Evolutionary conservation across 2,888 invertebrate species (phyloP).

Genomic region (Drosophila kanekoi): DNA sequence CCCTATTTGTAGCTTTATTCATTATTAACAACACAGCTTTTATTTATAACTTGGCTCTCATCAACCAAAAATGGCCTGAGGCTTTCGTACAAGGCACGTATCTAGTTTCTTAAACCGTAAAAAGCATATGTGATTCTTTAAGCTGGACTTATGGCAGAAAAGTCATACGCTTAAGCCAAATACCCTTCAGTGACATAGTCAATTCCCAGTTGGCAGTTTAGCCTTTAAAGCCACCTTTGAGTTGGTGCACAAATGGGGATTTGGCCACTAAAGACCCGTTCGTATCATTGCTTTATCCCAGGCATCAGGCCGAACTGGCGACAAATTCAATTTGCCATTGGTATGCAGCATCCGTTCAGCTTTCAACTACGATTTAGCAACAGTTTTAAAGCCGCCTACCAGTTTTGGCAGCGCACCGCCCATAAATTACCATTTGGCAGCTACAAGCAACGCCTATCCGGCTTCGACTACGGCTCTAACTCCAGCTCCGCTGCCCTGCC

Average conservation of each 20-base stretch:
- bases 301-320: conserved; percentile 4
- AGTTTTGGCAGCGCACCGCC: conserved; percentile 68
- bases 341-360: conserved; percentile 23
- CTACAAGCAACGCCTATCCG: conserved; percentile 59
- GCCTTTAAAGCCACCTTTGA: conserved; percentile 10
- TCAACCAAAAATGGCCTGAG: too few relatives aligned
- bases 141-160: too few relatives aligned
- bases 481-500: conserved; percentile 14
- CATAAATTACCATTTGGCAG: conserved; percentile 78
- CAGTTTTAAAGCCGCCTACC: conserved; percentile 73
- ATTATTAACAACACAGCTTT: too few relatives aligned
- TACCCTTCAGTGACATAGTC: background rate
- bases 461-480: conserved; percentile 23
- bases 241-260: conserved; percentile 5
- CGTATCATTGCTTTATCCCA: conserved; percentile 7
- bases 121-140: background rate
- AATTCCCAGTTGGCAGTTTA: conserved; percentile 15
- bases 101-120: background rate
- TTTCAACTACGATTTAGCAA: conserved; percentile 55
- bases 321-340: conserved; percentile 32
- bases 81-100: too few relatives aligned
- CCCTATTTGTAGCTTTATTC: too few relatives aligned
- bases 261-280: conserved; percentile 10
- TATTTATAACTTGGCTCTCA: too few relatives aligned
- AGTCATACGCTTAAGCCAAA: background rate